Evolutionary conservation across 2,888 invertebrate genomes (phyloP), one percentile per base, ranked within the genome.

Genomic region (Tiphia femorata): DNA sequence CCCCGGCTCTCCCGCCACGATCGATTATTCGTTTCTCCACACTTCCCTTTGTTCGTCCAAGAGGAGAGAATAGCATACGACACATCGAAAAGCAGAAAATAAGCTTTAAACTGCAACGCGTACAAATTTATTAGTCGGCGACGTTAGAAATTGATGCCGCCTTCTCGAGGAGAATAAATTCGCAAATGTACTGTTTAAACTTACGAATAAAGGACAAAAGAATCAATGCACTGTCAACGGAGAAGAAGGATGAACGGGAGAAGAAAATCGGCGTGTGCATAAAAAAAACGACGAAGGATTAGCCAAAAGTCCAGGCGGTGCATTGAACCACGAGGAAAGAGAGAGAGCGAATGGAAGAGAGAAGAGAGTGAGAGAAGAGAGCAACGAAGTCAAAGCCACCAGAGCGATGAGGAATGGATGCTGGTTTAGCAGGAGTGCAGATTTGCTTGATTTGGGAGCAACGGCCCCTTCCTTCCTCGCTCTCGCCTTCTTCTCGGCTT

Each of bases 381-480:
- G 57, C 66, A 62, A 54, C 62, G 62, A 70, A 63, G 67, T 63
- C 69, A 69, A 70, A 73, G 67, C 63, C 65, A 68, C 66, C 71
- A 58, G 48, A 70, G 73, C 69, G 77, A 80, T 78, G 80, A 81
- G 72, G 79, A 79, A 78, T 80, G 80, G 78, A 76, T 74, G 76
- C 79, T 80, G 80, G 77, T 79, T 81, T 80, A 76, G 75, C 75
- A 73, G 72, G 77, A 79, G 79, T 80, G 77, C 79, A 82, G 77
- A 81, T 82, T 82, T 77, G 72, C 64, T 65, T 59, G 65, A 63
- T 56, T 70, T 70, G 79, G 70, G 82, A 82, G 82, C 82, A 82
- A 82, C 74, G 81, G 79, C 81, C 82, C 73, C 79, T 77, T 74
- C 56, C 56, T 49, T 74, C 56, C 56, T 49, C 51, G 53, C 70